Evolutionary conservation across 2,888 invertebrate species (phyloP), one percentile per base, ranked within the genome.

Genomic region (Microchrysa polita): DNA sequence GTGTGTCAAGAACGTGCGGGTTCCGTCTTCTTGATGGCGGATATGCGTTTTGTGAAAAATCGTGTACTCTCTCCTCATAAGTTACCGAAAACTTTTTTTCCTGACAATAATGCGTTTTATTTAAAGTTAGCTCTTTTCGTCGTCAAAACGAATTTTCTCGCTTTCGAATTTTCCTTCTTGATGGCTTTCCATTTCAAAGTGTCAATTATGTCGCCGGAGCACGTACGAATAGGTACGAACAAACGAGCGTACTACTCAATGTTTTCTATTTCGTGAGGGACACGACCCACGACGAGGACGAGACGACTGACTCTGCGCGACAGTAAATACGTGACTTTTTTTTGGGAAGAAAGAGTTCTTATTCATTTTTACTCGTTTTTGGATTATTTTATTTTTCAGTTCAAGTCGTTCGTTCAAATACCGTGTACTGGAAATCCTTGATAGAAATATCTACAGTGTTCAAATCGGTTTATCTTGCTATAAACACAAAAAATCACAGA

Each of bases 61-160:
- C 18, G 23, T 65, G 44, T 48, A 22, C n/a, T 34, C 2, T 34
- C 2, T 34, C 4, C 7, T 34, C 27, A 34, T 34, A 7, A 34
- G 27, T 34, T 34, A 34, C 27, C 27, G 48, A 44, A n/a, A 65
- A 65, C 65, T 65, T 65, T 60, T 63, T 34, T 34, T n/a, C n/a
- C 48, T 65, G 67, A 67, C 53, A 53, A 53, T 67, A 67, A 67
- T 67, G 67, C 67, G 53, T 67, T 67, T 67, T 67, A 52, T 52
- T 67, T 67, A 67, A 67, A 67, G 67, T 67, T 67, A 27, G 53
- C 27, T 34, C 7, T 34, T 1, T 67, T 23, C 27, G 23, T 5
- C 44, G 48, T n/a, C n/a, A n/a, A 18, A 65, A 65, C 65, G 65
- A 48, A 48, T 65, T 48, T 44, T 18, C n/a, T n/a, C n/a, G n/a